Evolutionary conservation across 53 echinoderm and acorn worm genomes (phyloP), one percentile per base, ranked within the genome.

Genomic region (Apostichopus leukothele): DNA sequence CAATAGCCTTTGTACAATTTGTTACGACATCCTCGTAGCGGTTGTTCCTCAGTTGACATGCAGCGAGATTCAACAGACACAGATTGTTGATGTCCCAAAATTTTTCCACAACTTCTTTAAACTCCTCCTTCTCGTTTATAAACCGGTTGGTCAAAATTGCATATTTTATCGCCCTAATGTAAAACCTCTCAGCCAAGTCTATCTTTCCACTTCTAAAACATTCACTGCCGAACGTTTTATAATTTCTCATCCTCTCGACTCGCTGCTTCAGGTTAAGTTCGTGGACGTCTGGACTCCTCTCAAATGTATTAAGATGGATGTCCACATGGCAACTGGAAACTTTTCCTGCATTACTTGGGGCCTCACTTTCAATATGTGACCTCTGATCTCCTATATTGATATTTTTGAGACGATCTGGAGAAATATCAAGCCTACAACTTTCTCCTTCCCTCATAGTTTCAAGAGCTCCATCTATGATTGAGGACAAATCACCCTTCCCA

Each of bases 61-160:
- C 98, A 22, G 98, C 93, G 0, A 95, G 50, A 50, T 98, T 98
- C 16, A 98, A 87, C 9, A 91, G 88, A 74, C 94, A 95, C 5
- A 90, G 75, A 52, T 89, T 89, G 67, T 92, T 94, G n/a, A 94
- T 26, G 39, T 73, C 51, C 23, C 77, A 79, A 60, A 89, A 93
- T 66, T 89, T 73, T 13, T 90, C 78, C 75, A 53, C 79, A 19
- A 85, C 88, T 21, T 88, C 90, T 11, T 75, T 27, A 10, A 50
- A 63, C 2, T 88, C 89, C 13, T 67, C 74, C 1, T 88, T 78
- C 52, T 92, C 92, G 1, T 73, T 12, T 1, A 76, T 76, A 18
- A 80, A 55, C 5, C 73, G 76, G 20, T 90, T 90, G 8, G 92
- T 57, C 51, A 90, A 89, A 53, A 98, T 86, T 22, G 94, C 50